Conservation (phyloP, 2,888 invertebrate species). For the Drosophila meridionalis region DNA sequence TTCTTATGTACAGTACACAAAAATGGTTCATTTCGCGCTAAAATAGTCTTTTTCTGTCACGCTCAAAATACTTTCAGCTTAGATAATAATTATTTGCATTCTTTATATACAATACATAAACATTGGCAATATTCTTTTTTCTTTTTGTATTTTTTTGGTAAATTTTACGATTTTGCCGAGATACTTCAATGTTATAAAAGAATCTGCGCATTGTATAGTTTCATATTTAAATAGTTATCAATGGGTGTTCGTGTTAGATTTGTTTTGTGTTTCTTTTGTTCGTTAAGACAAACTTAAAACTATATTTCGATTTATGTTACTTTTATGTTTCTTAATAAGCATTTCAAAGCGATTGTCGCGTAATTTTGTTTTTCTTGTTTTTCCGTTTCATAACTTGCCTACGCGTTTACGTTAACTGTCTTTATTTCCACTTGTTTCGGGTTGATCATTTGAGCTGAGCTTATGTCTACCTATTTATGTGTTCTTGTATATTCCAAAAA, state of each 20-base stretch:
- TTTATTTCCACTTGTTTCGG: conserved; percentile 12
- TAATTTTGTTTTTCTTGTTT: conserved; percentile 42
- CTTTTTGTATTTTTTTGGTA: conserved; percentile 47
- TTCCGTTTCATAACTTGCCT: conserved; percentile 64
- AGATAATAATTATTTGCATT: conserved; percentile 68
- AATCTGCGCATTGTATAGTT: conserved; percentile 67
- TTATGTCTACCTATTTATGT: conserved; percentile 48
- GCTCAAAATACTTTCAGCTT: conserved; percentile 71
- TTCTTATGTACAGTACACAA: conserved; percentile 78
- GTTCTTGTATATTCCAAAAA: conserved; percentile 68
- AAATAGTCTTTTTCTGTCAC: conserved; percentile 73
- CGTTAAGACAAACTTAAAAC: conserved; percentile 50
- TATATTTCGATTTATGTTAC: conserved; percentile 54
- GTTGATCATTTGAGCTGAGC: conserved; percentile 74
- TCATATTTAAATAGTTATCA: conserved; percentile 67
- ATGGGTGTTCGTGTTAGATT: conserved; percentile 36
- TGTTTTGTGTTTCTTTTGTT: conserved; percentile 22
- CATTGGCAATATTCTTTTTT: conserved; percentile 59
- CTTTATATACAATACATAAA: conserved; percentile 72
- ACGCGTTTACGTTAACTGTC: conserved; percentile 70
- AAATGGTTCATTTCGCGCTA: conserved; percentile 73
- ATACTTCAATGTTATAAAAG: conserved; percentile 39
- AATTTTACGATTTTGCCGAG: conserved; percentile 55
- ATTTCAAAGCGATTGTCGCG: conserved; percentile 80
- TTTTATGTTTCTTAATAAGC: conserved; percentile 54